Evolutionary conservation across 2,113 vertebrate species (phyloP), one percentile per base, ranked within the genome.

Genomic region (Coreoperca whiteheadi): DNA sequence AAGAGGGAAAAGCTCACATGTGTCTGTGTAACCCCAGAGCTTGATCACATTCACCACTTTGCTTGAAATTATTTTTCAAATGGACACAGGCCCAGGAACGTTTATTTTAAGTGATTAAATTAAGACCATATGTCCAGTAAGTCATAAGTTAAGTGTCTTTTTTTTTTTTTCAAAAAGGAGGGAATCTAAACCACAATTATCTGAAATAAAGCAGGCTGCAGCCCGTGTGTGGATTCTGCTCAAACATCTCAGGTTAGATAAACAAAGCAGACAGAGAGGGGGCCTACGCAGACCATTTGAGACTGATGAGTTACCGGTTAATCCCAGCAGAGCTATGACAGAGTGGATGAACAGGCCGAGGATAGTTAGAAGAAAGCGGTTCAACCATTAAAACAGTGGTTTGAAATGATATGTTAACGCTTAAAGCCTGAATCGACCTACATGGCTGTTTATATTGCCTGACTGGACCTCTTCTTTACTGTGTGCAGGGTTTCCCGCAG

Each of bases 41-140:
- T 77, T 77, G 57, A 78, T 76, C 79, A 83, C 77, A 79, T 69
- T 73, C 79, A 68, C 57, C 79, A 73, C 82, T 81, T 84, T 81
- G 84, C 73, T 77, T 70, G 73, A 90, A 88, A 87, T 84, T 0
- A 89, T 90, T 88, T 89, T 77, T 68, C 77, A 91, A 90, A 77
- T 89, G 83, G 75, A 73, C 73, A 11, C 77, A 46, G 63, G 57
- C 61, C 57, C 37, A 41, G 57, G 32, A 57, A 60, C 41, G 66
- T 88, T 84, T 71, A 79, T 88, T 59, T 43, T 63, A 70, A 85
- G 78, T 64, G 80, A 80, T 90, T 83, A 85, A 91, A 94, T 88
- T 60, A 81, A 86, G 70, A 91, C 79, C 94, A 92, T 68, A 92
- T 94, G 93, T 79, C 32, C 61, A 77, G 51, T 41, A 43, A 86